Conservation (phyloP, 2,888 invertebrate genomes). For the Eurytoma adleriae region DNA sequence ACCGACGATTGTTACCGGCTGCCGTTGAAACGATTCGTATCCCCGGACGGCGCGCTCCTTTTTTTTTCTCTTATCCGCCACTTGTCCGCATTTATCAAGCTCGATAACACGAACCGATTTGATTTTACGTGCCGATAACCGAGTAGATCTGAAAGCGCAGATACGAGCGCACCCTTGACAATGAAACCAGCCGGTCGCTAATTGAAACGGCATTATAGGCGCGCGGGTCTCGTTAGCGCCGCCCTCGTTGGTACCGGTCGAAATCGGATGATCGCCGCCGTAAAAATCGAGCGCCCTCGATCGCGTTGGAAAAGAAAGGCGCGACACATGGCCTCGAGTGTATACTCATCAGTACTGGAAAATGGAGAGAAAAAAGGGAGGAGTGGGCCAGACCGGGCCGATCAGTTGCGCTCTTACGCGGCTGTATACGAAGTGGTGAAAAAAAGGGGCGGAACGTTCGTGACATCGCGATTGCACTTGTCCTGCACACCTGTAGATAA, state of each 20-base stretch:
- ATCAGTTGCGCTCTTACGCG: not conserved
- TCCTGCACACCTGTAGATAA: constrained; percentile 58
- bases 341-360: constrained; percentile 25
- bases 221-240: not conserved
- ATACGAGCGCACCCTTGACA: constrained; percentile 33
- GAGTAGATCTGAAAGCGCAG: constrained; percentile 7
- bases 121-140: constrained; percentile 37
- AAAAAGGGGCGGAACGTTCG: constrained; percentile 70
- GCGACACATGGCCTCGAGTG: constrained; percentile 11
- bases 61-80: constrained; percentile 4
- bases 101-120: constrained; percentile 29
- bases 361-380: constrained; percentile 36
- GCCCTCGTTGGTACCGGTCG: not conserved
- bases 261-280: constrained; percentile 8
- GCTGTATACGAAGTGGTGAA: constrained; percentile 5
- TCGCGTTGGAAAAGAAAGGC: not conserved
- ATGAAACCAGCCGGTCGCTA: constrained; percentile 12
- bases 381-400: not conserved
- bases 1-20: constrained; percentile 31
- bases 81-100: constrained; percentile 30
- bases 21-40: constrained; percentile 32
- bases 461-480: constrained; percentile 75
- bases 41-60: not conserved
- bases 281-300: not conserved
- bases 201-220: constrained; percentile 26